Conservation (phyloP, 2,113 vertebrate genomes). For the Numida meleagris region DNA sequence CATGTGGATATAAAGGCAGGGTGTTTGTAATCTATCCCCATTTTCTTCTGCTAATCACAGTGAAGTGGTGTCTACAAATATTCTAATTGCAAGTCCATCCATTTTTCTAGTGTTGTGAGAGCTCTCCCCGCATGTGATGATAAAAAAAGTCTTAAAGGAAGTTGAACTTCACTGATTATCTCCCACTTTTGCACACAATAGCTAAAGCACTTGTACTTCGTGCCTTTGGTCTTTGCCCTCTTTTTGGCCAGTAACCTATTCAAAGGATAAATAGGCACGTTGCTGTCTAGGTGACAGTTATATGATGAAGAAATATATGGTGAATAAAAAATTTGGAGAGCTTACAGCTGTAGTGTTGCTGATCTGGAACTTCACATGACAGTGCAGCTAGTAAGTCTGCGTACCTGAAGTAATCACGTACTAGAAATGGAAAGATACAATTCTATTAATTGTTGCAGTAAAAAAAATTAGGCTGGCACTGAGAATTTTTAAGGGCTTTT, state of each 20-base stretch:
- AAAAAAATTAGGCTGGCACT: not conserved
- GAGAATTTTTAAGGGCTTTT: not conserved
- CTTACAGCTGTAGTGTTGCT: not conserved
- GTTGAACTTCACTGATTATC: not conserved
- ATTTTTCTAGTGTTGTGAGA: not conserved
- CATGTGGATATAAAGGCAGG: not conserved
- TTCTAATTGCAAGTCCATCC: not conserved
- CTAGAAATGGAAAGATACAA: not conserved
- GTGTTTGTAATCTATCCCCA: not conserved
- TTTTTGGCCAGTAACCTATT: not conserved
- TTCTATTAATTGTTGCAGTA: not conserved
- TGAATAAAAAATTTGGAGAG: not conserved
- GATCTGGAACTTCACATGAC: not conserved
- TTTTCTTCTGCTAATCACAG: not conserved
- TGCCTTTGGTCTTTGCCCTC: not conserved
- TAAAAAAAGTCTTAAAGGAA: not conserved
- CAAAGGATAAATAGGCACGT: not conserved
- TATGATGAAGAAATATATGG: not conserved
- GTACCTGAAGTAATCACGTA: not conserved
- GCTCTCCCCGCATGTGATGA: not conserved
- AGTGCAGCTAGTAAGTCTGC: not conserved
- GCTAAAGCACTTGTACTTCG: not conserved
- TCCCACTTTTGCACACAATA: not conserved
- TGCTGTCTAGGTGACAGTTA: not conserved
- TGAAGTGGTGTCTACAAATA: not conserved